Evolutionary conservation across 1,140 invertebrate species (phyloP), one percentile per base, ranked within the genome.

Genomic region (Neodiprion fabricii): DNA sequence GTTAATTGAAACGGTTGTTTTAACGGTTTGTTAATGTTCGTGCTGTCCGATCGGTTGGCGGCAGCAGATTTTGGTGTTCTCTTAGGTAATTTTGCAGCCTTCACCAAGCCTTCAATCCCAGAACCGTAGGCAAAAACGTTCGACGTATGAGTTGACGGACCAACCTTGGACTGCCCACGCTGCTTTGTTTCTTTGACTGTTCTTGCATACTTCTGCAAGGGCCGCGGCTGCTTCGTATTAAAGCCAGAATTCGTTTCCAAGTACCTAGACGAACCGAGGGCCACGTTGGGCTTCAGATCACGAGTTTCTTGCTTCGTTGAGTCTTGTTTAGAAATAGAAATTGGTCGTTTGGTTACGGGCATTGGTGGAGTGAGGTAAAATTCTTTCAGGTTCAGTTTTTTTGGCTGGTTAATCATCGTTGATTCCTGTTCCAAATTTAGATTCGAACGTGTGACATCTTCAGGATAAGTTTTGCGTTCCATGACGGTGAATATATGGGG

Each of bases 401-500:
- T 72, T 7, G 9, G 11, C 28, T n/a, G 12, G 28, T 28, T 47
- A 72, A 9, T 23, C 72, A 47, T 50, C 7, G 50, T 66, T 66
- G 53, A 50, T 28, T 72, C 40, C 17, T 28, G 17, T 72, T 65
- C 48, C n/a, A n/a, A 14, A 12, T 65, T 72, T 66, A 47, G n/a
- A 61, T 61, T 7, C 21, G 53, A 17, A 28, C 28, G 65, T 65
- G 7, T 53, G 12, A n/a, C 21, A 53, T 48, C 21, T 14, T 65
- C 61, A 66, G 65, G 21, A n/a, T 23, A 28, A 66, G 72, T n/a
- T 14, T 65, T 67, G 2, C 28, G 21, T 23, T 72, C 50, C 72
- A 72, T 72, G 47, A n/a, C 48, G 17, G 72, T 65, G n/a, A 61
- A 65, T 40, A 66, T 72, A 65, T 21, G 40, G 49, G 8, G 23